Base-by-base conservation (phyloP, 2,888 invertebrate species). In the Mamestra brassicae region DNA sequence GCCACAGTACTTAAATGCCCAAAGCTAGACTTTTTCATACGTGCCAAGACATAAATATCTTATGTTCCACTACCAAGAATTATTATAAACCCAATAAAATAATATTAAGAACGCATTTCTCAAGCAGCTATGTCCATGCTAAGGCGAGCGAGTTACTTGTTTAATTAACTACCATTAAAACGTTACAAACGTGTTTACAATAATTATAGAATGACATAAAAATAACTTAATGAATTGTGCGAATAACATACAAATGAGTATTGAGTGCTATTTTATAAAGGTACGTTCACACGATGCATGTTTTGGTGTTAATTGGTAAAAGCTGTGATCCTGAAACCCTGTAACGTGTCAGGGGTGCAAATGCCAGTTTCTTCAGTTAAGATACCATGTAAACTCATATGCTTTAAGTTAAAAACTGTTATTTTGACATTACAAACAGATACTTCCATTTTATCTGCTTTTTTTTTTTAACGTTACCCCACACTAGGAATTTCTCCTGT, bases 121-220 rank as follows among this genome's bases (percentile, higher is more conserved):
- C 45, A 34, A 62, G 55, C 38, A 66, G 64, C 50, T 60, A 71
- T 68, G 63, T 86, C 88, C 90, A 89, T 76, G 82, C 85, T 87
- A 82, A 89, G 88, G 87, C 85, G 82, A 91, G 89, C 89, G 87
- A 92, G 92, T 92, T 90, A 76, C 82, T 85, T 67, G 85, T 86
- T 85, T 88, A 93, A 94, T 94, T 93, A 91, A 90, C 87, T 67
- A 70, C 78, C 72, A 91, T 93, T 93, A 91, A 91, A 92, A 88
- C 85, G 88, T 90, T 90, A 91, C 90, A 90, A 93, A 90, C 90
- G 85, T 89, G 90, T 90, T 86, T 81, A 89, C 89, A 92, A 72
- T 76, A 67, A 91, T 92, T 92, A 90, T 85, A 87, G 86, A 85
- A 89, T 86, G 85, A 87, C 82, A 90, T 87, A 87, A 88, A 89